Base-by-base conservation (phyloP, 2,113 vertebrate genomes). In the Osmerus mordax region DNA sequence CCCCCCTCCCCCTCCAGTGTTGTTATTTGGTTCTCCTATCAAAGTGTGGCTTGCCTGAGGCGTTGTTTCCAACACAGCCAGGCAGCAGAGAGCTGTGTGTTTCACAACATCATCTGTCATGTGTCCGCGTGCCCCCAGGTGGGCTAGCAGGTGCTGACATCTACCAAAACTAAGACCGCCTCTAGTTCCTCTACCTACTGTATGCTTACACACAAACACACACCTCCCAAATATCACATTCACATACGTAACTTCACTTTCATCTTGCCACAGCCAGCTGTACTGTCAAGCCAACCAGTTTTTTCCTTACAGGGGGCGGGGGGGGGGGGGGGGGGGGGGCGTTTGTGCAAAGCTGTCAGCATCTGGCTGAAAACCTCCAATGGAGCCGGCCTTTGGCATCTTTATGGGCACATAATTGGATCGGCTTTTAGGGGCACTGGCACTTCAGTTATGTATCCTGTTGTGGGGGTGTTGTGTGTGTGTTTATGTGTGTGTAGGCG, bases 21-120 rank as follows among this genome's bases (percentile, higher is more conserved):
- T 29, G 56, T 60, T 41, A 29, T 16, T 54, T 13, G 66, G 29
- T 14, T 51, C 25, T 54, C 23, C 23, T 65, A 14, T 72, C 65
- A 65, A 70, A 53, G 36, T 29, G 51, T 16, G n/a, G 28, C 14
- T 70, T 9, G 23, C 54, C 3, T 12, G 12, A 54, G 59, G 25
- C 54, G 1, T 11, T 28, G 58, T 25, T 36, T 61, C 51, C 23
- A n/a, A 18, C 13, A 18, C 29, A 19, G 53, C 36, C 65, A 16
- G 21, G 60, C 14, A 56, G 21, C 29, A 56, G 28, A 18, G 12
- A 32, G 7, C 15, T 66, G 9, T n/a, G 16, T 18, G 47, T 41
- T 18, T 58, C 12, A 18, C 14, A 0, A 9, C 21, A 60, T 74
- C 67, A 70, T 78, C 65, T 78, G 32, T 73, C 28, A 58, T 60